These are phyloP conservation scores for Colletes gigas DNA, from an alignment of 1,140 invertebrate species.

Conservation along the genomic window DNA sequence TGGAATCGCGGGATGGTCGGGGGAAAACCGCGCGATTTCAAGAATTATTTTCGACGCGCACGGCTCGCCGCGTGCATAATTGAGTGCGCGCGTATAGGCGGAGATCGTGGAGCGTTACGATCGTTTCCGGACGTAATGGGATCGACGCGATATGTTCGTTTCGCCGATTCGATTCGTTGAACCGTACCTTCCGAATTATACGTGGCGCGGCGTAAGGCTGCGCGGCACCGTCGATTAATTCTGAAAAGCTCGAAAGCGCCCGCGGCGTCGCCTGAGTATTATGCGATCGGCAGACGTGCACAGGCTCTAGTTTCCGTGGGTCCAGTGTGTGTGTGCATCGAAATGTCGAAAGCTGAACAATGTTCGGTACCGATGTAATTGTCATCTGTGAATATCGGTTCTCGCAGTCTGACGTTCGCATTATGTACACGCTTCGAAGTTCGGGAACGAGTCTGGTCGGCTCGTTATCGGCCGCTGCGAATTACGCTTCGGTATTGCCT, in stretches of 20 bases:
- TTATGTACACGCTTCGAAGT: constrained; percentile 25
- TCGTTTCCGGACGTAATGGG: constrained; percentile 13
- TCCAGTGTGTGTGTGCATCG: neutral
- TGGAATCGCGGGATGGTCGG: no score
- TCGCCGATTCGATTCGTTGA: constrained; percentile 24
- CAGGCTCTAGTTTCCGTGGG: constrained; percentile 26
- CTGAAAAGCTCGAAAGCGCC: constrained; percentile 38
- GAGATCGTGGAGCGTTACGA: neutral
- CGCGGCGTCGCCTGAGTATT: constrained; percentile 15
- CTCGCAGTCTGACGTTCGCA: constrained; percentile 36
- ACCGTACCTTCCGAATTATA: constrained; percentile 8
- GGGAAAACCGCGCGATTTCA: neutral
- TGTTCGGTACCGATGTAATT: constrained; percentile 41
- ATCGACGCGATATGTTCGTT: neutral
- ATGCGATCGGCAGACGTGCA: constrained; percentile 32
- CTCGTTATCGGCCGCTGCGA: constrained; percentile 27
- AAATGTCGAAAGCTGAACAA: constrained; percentile 37
- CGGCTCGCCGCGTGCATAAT: constrained; percentile 5
- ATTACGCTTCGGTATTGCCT: neutral
- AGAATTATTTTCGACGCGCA: constrained; percentile 18
- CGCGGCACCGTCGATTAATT: constrained; percentile 33
- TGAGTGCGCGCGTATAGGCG: neutral
- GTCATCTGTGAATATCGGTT: constrained; percentile 41
- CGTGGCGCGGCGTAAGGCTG: constrained; percentile 6
- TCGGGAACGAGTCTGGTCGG: constrained; percentile 1